Conservation (phyloP, 1,140 invertebrate species). For the Pseudomyrmex dendroicus region DNA sequence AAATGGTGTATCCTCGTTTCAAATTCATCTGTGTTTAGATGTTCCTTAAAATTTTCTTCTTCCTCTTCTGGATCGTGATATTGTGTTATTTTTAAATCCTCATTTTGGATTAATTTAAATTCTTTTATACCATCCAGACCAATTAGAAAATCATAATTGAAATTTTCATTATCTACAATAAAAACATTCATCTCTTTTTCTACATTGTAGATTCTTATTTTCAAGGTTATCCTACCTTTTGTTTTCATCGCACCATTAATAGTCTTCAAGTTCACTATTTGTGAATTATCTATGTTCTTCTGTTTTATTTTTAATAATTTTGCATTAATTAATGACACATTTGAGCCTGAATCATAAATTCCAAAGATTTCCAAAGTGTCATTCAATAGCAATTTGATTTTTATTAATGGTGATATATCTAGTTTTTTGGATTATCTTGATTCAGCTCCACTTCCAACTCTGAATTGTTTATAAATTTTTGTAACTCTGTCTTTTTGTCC, state of each 20-base stretch:
- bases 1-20: conserved; percentile 7
- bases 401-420: conserved; percentile 60
- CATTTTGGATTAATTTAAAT: conserved; percentile 49
- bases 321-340: conserved; percentile 62
- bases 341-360: conserved; percentile 64
- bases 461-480: no score
- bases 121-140: conserved; percentile 52
- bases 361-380: conserved; percentile 35
- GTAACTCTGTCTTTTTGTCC: no score
- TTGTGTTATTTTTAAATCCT: conserved; percentile 60
- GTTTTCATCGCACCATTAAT: not conserved
- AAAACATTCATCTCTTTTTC: conserved; percentile 28
- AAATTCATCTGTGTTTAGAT: conserved; percentile 17
- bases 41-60: conserved; percentile 23
- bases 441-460: no score
- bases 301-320: conserved; percentile 54
- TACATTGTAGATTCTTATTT: conserved; percentile 55
- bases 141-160: conserved; percentile 58
- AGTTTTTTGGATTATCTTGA: conserved; percentile 8
- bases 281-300: conserved; percentile 15
- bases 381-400: conserved; percentile 54
- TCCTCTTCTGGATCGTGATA: conserved; percentile 1
- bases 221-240: conserved; percentile 45
- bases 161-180: conserved; percentile 53
- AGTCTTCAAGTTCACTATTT: not conserved